phyloP scores from a whole-genome alignment of 2,888 invertebrate genomes.

The Epistrophe grossulariae region DNA sequence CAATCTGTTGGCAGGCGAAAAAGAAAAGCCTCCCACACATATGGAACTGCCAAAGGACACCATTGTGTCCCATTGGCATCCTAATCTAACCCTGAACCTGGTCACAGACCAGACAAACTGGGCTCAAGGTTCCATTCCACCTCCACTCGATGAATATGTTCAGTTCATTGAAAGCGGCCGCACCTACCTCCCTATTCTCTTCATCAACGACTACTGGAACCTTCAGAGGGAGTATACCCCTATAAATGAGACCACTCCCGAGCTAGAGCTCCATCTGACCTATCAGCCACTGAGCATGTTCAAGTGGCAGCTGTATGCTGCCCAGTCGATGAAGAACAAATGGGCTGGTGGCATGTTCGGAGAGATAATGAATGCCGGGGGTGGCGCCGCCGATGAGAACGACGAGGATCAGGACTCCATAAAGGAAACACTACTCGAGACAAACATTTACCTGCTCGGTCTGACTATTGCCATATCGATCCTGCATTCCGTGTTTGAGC shows the following conservation, averaged over 20 bases:
- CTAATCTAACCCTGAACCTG: slow-evolving; percentile 97
- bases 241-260: slow-evolving; percentile 92
- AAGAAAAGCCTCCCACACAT: slow-evolving; percentile 87
- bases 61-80: slow-evolving; percentile 99
- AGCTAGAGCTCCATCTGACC: slow-evolving; percentile 88
- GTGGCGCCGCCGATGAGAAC: slow-evolving; percentile 89
- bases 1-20: slow-evolving; percentile 94
- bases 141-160: slow-evolving; percentile 96
- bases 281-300: slow-evolving; percentile 97
- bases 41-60: slow-evolving; percentile 91
- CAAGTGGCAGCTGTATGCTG: slow-evolving; percentile 99
- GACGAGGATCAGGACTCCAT: slow-evolving; percentile 95
- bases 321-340: slow-evolving; percentile 96
- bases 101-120: slow-evolving; percentile 98
- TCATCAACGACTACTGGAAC: slow-evolving; percentile 99
- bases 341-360: slow-evolving; percentile 88
- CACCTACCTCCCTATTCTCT: slow-evolving; percentile 96
- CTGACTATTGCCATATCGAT: slow-evolving; percentile 96
- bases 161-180: slow-evolving; percentile 94
- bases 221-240: slow-evolving; percentile 97
- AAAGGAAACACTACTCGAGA: slow-evolving; percentile 97
- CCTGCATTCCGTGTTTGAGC: slow-evolving; percentile 98
- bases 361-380: slow-evolving; percentile 87
- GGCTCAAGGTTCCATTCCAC: slow-evolving; percentile 95
- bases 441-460: slow-evolving; percentile 96